Evolutionary conservation across 2,113 vertebrate genomes (phyloP).

Genomic region (Engystomops pustulosus): DNA sequence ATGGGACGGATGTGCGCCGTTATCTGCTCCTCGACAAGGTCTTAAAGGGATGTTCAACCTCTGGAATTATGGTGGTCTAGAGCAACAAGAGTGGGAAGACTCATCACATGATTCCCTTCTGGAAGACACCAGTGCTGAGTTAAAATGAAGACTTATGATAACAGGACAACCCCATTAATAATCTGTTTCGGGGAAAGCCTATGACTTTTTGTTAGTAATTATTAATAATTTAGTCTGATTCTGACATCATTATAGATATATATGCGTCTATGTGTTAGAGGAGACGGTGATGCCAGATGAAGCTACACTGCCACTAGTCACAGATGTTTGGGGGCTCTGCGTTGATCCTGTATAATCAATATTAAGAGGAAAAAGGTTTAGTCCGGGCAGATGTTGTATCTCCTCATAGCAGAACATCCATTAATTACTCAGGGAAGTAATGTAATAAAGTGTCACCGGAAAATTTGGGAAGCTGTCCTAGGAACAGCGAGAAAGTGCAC

Average conservation of each 20-base stretch:
- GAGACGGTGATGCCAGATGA: slow-evolving; percentile 2
- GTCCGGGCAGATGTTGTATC: slow-evolving; percentile 49
- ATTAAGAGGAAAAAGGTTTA: slow-evolving; percentile 52
- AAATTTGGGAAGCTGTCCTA: neutral
- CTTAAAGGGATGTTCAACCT: slow-evolving; percentile 19
- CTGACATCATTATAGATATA: neutral
- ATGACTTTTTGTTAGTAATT: no score
- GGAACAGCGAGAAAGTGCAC: neutral
- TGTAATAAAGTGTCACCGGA: slow-evolving; percentile 45
- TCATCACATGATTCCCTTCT: neutral
- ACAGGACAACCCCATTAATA: no score
- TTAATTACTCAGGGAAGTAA: slow-evolving; percentile 45
- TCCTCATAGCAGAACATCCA: slow-evolving; percentile 44
- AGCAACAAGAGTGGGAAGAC: slow-evolving; percentile 22
- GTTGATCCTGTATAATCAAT: slow-evolving; percentile 55
- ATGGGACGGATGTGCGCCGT: slow-evolving; percentile 20
- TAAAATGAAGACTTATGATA: no score
- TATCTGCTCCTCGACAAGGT: slow-evolving; percentile 22
- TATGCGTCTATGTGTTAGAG: neutral
- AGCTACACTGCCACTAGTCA: neutral
- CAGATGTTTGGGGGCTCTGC: slow-evolving; percentile 50
- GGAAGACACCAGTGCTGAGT: no score
- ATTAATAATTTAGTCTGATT: no score
- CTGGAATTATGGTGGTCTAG: neutral
- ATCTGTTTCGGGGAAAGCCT: no score